Conservation (phyloP, 2,888 invertebrate genomes). For the Copidosoma aretas region DNA sequence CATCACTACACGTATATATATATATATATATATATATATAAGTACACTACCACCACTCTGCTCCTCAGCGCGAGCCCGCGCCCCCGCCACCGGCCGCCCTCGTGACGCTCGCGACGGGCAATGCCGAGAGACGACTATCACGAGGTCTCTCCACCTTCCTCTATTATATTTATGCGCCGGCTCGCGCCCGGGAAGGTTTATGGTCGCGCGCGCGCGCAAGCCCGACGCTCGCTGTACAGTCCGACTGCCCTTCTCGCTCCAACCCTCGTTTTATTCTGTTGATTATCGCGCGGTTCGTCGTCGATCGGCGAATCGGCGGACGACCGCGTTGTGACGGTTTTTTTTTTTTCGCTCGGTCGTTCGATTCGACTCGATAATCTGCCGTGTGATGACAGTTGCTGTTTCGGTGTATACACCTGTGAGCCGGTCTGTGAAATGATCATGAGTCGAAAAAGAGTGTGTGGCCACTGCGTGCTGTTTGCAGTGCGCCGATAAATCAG, state of each 20-base stretch:
- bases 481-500: slow-evolving; percentile 8
- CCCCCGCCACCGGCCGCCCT: slow-evolving; percentile 13
- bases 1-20: too few relatives aligned
- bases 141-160: slow-evolving; percentile 56
- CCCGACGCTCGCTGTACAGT: slow-evolving; percentile 29
- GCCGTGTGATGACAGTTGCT: background rate
- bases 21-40: background rate
- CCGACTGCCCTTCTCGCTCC: background rate
- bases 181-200: slow-evolving; percentile 59
- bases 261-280: background rate
- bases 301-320: background rate
- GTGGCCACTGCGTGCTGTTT: slow-evolving; percentile 12
- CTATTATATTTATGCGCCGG: slow-evolving; percentile 62
- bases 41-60: background rate
- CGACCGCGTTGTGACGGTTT: background rate
- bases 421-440: slow-evolving; percentile 1
- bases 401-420: background rate
- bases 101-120: slow-evolving; percentile 50
- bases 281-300: too few relatives aligned
- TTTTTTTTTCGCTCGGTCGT: background rate
- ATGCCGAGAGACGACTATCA: slow-evolving; percentile 60
- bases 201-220: slow-evolving; percentile 40
- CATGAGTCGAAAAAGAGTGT: slow-evolving; percentile 11
- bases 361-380: background rate
- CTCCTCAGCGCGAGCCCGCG: background rate